Conservation (phyloP, 2,113 vertebrate genomes). For the zebrafish (Danio rerio) region GRCz12tu NC_133184.1:5843001-5843500, state of each 20-base stretch:
- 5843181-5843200: too few species aligned
- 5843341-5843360: not conserved
- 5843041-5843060: not conserved
- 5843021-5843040: not conserved
- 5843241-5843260: not conserved
- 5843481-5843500: too few species aligned
- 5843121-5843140: not conserved
- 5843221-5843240: not conserved
- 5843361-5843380: not conserved
- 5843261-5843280: not conserved
- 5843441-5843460: too few species aligned
- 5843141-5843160: not conserved
- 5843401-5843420: too few species aligned
- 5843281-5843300: not conserved
- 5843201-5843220: too few species aligned
- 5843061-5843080: not conserved
- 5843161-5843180: not conserved
- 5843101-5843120: slow-evolving; percentile 9
- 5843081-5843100: not conserved
- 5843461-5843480: too few species aligned
- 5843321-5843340: not conserved
- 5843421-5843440: too few species aligned
- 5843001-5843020: not conserved
- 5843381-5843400: not conserved
- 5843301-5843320: not conserved